phyloP scores from a whole-genome alignment of 2,888 invertebrate genomes.

The Eretmocerus hayati region DNA sequence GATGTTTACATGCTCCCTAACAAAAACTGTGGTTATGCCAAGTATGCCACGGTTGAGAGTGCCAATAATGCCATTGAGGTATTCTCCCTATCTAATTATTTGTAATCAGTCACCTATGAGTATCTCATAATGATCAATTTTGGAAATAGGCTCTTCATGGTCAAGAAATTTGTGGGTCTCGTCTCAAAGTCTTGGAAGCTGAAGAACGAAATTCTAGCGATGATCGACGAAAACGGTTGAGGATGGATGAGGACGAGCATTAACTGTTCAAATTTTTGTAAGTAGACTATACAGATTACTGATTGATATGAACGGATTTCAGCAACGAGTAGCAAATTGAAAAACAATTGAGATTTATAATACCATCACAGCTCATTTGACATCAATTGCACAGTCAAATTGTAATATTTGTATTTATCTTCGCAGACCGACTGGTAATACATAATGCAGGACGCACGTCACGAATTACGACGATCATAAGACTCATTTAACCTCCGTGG shows the following conservation, averaged over 20 bases:
- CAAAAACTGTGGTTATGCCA: slow-evolving; percentile 88
- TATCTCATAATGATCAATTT: neutral
- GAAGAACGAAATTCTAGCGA: slow-evolving; percentile 58
- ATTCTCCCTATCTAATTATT: slow-evolving; percentile 22
- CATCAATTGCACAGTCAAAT: slow-evolving; percentile 28
- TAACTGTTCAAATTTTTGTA: slow-evolving; percentile 27
- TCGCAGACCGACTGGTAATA: slow-evolving; percentile 48
- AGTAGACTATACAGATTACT: no score
- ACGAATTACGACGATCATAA: slow-evolving; percentile 46
- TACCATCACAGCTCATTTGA: slow-evolving; percentile 10
- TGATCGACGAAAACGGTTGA: slow-evolving; percentile 43
- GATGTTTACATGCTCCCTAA: slow-evolving; percentile 84
- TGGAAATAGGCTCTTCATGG: slow-evolving; percentile 66
- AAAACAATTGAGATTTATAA: slow-evolving; percentile 1
- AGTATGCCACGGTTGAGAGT: slow-evolving; percentile 68
- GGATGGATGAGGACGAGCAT: slow-evolving; percentile 44
- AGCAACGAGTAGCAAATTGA: no score
- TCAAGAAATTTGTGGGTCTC: slow-evolving; percentile 78
- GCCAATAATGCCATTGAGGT: slow-evolving; percentile 71
- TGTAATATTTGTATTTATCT: slow-evolving; percentile 47
- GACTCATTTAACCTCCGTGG: slow-evolving; percentile 47
- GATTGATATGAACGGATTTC: no score
- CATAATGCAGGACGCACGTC: slow-evolving; percentile 48
- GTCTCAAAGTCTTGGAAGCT: slow-evolving; percentile 83
- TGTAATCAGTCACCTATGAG: slow-evolving; percentile 1